Conservation (phyloP, 2,113 vertebrate genomes). For the Labeo rohita region DNA sequence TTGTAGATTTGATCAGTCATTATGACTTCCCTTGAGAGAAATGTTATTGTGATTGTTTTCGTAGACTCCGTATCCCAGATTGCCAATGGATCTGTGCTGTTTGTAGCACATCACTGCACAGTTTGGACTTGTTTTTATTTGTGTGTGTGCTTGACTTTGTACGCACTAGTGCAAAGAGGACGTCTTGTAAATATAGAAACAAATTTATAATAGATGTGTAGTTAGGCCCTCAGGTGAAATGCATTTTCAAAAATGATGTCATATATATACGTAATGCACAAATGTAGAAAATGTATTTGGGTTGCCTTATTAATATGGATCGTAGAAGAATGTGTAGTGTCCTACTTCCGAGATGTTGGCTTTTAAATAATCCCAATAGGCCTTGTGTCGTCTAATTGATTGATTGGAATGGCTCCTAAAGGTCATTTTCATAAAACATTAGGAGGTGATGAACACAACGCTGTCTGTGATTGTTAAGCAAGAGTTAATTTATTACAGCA, state of each 20-base stretch:
- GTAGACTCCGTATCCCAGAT: slow-evolving; percentile 16
- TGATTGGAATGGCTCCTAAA: slow-evolving; percentile 79
- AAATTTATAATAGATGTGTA: slow-evolving; percentile 27
- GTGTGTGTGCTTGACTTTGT: neutral
- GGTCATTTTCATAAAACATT: slow-evolving; percentile 82
- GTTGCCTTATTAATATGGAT: slow-evolving; percentile 81
- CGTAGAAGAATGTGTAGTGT: slow-evolving; percentile 77
- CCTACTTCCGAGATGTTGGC: slow-evolving; percentile 78
- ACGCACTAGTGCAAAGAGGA: neutral
- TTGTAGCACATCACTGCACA: neutral
- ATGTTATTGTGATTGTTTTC: slow-evolving; percentile 41
- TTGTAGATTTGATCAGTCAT: slow-evolving; percentile 55
- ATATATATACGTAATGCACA: slow-evolving; percentile 52
- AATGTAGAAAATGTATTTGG: slow-evolving; percentile 78
- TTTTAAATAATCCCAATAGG: slow-evolving; percentile 82
- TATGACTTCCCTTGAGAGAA: slow-evolving; percentile 35
- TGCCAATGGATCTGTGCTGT: neutral
- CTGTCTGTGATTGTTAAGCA: slow-evolving; percentile 71
- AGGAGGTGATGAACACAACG: slow-evolving; percentile 74
- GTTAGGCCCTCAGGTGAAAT: slow-evolving; percentile 23
- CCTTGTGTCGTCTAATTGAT: slow-evolving; percentile 72
- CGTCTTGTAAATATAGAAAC: slow-evolving; percentile 43
- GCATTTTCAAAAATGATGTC: slow-evolving; percentile 13
- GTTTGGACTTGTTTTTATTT: neutral
- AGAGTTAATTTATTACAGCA: slow-evolving; percentile 67